A percentile compares a stretch with the other conserved stretches of the same genome.
Conservation (phyloP, 2,113 vertebrate species). For the Cavia porcellus region DNA sequence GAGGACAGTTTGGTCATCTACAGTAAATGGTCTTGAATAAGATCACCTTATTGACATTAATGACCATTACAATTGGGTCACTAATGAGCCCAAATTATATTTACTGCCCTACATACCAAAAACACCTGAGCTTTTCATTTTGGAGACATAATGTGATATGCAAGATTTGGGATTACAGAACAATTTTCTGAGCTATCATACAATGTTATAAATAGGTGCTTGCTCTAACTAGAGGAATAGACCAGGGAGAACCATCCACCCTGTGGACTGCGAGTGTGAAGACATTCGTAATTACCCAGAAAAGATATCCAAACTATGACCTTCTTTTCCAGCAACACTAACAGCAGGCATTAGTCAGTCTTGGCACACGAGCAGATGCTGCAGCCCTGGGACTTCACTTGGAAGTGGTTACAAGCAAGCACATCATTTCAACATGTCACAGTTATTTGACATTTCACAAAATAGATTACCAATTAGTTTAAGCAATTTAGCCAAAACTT, state of each 20-base stretch:
- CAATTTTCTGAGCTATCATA: not conserved
- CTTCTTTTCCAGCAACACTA: slow-evolving; percentile 34
- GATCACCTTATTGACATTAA: not conserved
- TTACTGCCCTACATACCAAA: not conserved
- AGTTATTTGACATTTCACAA: slow-evolving; percentile 68
- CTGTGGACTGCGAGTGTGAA: slow-evolving; percentile 1
- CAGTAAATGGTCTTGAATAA: not conserved
- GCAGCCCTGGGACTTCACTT: slow-evolving; percentile 33
- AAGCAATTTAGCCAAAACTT: slow-evolving; percentile 56
- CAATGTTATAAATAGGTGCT: slow-evolving; percentile 31
- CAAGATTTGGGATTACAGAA: not conserved
- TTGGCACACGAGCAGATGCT: slow-evolving; percentile 28
- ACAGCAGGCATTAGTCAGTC: slow-evolving; percentile 56
- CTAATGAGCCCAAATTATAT: not conserved
- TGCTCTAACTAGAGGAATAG: not conserved
- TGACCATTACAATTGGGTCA: not conserved
- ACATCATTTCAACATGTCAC: slow-evolving; percentile 64
- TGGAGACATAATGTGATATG: not conserved
- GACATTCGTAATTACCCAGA: slow-evolving; percentile 63
- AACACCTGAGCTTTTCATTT: not conserved
- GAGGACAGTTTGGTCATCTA: not conserved
- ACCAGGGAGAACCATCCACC: not conserved
- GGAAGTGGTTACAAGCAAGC: slow-evolving; percentile 58
- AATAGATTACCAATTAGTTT: slow-evolving; percentile 68
- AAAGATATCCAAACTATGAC: slow-evolving; percentile 34